Evolutionary conservation across 2,888 invertebrate genomes (phyloP), one percentile per base, ranked within the genome.

Genomic region (Hirtodrosophila histrioides): DNA sequence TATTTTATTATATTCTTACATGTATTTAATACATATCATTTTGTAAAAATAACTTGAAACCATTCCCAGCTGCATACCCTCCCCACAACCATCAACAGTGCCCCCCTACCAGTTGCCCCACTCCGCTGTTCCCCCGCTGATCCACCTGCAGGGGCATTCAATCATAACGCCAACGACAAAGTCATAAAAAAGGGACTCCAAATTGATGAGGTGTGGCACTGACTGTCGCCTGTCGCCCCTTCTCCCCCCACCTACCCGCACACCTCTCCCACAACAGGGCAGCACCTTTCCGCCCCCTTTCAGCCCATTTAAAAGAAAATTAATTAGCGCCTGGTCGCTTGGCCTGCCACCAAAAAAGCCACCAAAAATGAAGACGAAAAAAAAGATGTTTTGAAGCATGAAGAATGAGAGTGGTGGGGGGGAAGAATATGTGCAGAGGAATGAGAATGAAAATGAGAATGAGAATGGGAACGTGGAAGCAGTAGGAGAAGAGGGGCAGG

Each of bases 321-420:
- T 89, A 89, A 89, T 87, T 89, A 89, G 87, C 86, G 86, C 84
- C 86, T 82, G 87, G 64, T 53, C 85, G 69, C 80, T 54, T 75
- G 72, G 68, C 77, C 77, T 68, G 61, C 71, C 73, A 66, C 71
- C 71, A 57, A 69, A 17, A 17, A 69, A 73, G 71, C 65, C 71
- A 70, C 55, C 45, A 50, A 62, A 57, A 45, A 60, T 61, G 54
- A 61, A 69, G 76, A 73, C 65, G 54, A 41, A 60, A 67, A 75
- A 17, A 70, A 69, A 62, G 51, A 75, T 60, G 75, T 69, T 62
- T 62, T 51, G 36, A 36, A 49, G 58, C 40, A 60, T 54, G 61
- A 23, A 31, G 39, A 41, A 40, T 37, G 46, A 1, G 31, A 9
- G 6, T 31, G 7, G 31, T 7, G 9, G 2, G 8, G 9, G 9